Conservation (phyloP, 2,797 vertebrate species). For the Bucorvus abyssinicus region DNA sequence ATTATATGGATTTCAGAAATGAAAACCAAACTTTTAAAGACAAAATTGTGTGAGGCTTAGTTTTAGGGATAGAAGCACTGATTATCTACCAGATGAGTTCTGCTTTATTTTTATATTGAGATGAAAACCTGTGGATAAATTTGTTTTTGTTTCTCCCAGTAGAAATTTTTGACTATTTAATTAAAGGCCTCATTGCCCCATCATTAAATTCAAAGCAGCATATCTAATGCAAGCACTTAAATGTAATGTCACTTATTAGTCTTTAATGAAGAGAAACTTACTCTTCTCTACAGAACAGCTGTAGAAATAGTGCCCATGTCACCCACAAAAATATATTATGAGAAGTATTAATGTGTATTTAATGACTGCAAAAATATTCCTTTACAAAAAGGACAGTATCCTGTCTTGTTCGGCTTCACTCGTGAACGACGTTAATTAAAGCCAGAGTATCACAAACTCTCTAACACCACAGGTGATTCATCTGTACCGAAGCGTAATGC, state of each 20-base stretch:
- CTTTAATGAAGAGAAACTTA: slow-evolving; percentile 83
- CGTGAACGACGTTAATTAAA: slow-evolving; percentile 55
- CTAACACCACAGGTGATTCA: background rate
- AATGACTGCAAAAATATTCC: slow-evolving; percentile 64
- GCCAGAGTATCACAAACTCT: background rate
- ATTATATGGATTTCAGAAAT: background rate
- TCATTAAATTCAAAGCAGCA: slow-evolving; percentile 86
- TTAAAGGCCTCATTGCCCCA: slow-evolving; percentile 86
- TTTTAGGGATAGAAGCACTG: slow-evolving; percentile 28
- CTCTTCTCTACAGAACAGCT: slow-evolving; percentile 80
- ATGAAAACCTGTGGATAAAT: slow-evolving; percentile 69
- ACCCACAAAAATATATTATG: slow-evolving; percentile 74
- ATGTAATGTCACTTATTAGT: slow-evolving; percentile 86
- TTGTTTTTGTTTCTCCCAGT: slow-evolving; percentile 81
- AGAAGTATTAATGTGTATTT: slow-evolving; percentile 69
- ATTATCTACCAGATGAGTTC: slow-evolving; percentile 55
- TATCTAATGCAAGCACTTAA: slow-evolving; percentile 83
- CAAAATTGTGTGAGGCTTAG: background rate
- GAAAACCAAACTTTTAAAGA: background rate
- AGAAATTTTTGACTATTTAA: slow-evolving; percentile 83
- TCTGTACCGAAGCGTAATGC: background rate
- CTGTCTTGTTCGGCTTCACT: background rate
- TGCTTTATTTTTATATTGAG: slow-evolving; percentile 39
- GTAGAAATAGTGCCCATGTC: slow-evolving; percentile 77
- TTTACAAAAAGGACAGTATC: background rate